Base-by-base conservation (phyloP, 92 coral and sea anemone genomes). In the Chrysogorgia sp. region DNA sequence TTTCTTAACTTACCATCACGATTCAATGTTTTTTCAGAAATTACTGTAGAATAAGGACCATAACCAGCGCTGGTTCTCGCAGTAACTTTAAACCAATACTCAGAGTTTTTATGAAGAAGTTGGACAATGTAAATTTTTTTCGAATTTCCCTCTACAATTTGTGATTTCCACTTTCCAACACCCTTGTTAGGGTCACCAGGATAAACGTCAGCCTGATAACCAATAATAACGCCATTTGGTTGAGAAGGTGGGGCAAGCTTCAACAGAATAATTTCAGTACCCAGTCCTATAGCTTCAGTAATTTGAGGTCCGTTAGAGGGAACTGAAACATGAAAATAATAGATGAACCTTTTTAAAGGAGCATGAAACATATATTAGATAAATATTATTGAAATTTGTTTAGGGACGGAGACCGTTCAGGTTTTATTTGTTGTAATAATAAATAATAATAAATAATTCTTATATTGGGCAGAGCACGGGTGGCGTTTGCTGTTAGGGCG, bases 71-170 rank as follows among this genome's bases (percentile, higher is more conserved):
- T 75, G 13, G 99, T 96, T 77, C 67, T 65, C 34, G 94, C 99
- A 49, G 99, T 92, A 62, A 96, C 96, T 60, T 81, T 77, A 59
- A 96, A 80, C 99, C 94, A 91, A 75, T 83, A 96, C 70, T 31
- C 20, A 47, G 83, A 82, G 72, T 86, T 82, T 76, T 85, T 68
- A 63, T 29, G 31, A 23, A 96, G 86, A 60, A 82, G 74, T 69
- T 85, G 59, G 12, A 50, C 79, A 17, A 72, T 59, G 35, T 72
- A 72, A 75, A 92, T 49, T 52, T 58, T 88, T 40, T 74, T 71
- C 34, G 65, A 50, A 76, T 43, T 59, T 34, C 86, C 97, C 30
- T 70, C 63, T n/a, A 84, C 70, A 23, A 62, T 63, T 71, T 62
- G 76, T 8, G 69, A 52, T 22, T 86, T 77, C 99, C 99, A 91